phyloP scores from a whole-genome alignment of 2,113 vertebrate species.

The Riparia riparia region DNA sequence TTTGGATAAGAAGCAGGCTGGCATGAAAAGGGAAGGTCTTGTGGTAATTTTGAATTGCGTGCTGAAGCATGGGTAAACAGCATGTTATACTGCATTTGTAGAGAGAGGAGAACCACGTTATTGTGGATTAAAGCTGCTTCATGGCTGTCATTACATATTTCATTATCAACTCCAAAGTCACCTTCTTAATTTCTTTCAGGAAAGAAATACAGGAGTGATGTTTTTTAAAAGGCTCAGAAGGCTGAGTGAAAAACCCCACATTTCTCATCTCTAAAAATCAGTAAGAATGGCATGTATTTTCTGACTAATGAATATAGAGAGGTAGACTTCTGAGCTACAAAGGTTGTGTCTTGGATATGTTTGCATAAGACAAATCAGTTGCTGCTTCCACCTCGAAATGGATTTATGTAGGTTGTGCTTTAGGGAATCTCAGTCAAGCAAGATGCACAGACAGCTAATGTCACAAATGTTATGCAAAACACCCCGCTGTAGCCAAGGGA shows the following conservation, averaged over 20 bases:
- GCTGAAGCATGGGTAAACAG: neutral
- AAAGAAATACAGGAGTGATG: neutral
- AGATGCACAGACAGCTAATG: neutral
- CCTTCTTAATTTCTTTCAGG: neutral
- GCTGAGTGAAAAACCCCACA: rapidly evolving
- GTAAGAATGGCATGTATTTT: neutral
- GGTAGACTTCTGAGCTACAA: neutral
- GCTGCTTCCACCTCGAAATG: neutral
- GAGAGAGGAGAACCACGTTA: neutral
- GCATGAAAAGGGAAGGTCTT: neutral
- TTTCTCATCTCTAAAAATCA: neutral
- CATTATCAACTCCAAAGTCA: neutral
- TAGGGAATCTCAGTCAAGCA: neutral
- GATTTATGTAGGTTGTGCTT: neutral
- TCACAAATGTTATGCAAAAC: neutral
- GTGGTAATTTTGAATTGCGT: neutral
- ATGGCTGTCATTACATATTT: neutral
- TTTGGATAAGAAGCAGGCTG: neutral
- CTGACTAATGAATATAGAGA: neutral
- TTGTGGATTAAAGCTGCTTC: neutral
- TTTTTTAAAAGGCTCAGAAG: neutral
- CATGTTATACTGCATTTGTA: neutral
- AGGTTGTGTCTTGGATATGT: neutral
- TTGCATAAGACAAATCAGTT: neutral
- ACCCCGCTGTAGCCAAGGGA: neutral